Evolutionary conservation across 92 coral and sea anemone species (phyloP).

Genomic region (Heliopora coerulea): DNA sequence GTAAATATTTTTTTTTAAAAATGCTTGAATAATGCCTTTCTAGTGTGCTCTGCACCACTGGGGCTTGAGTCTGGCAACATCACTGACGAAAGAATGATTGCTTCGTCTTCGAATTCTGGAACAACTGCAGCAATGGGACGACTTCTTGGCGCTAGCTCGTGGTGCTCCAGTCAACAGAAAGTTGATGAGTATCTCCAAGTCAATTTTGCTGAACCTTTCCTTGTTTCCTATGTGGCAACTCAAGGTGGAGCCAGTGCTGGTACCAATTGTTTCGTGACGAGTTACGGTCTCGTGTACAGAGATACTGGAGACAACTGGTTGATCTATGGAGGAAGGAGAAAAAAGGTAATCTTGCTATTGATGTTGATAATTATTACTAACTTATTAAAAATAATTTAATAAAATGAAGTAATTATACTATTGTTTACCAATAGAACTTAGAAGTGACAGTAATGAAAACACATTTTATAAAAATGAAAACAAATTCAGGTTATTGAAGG

Average conservation of each 20-base stretch:
- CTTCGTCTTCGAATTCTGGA: neutral
- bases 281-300: conserved; percentile 3
- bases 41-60: conserved; percentile 25
- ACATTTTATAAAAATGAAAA: no score
- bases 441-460: no score
- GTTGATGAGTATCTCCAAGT: neutral
- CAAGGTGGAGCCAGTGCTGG: neutral
- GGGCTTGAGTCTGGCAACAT: neutral
- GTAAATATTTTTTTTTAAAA: no score
- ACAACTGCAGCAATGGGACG: neutral
- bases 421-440: no score
- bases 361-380: no score
- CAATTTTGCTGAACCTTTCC: neutral
- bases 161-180: neutral
- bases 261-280: neutral
- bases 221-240: conserved; percentile 8
- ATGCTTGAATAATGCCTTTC: no score
- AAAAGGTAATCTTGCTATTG: neutral
- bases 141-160: neutral
- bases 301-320: conserved; percentile 5
- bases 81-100: neutral
- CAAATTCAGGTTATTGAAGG: no score
- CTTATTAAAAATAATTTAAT: no score
- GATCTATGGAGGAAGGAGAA: conserved; percentile 5
- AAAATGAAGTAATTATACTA: no score